phyloP scores from a whole-genome alignment of 2,113 vertebrate species.

The Vombatus ursinus region DNA sequence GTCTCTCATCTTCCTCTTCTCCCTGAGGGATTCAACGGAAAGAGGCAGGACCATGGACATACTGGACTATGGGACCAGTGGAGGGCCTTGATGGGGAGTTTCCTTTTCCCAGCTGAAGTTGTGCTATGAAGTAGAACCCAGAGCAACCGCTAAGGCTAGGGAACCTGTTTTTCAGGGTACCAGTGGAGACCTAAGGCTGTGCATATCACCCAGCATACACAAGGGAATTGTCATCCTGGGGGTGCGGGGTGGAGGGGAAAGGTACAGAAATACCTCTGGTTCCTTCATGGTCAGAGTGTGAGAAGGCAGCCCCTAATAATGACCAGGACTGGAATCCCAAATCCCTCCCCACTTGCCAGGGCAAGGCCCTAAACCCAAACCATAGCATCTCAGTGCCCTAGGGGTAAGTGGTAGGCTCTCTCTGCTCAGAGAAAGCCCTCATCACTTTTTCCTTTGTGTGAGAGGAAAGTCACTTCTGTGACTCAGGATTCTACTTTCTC shows the following conservation, averaged over 20 bases:
- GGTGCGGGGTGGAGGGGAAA: neutral
- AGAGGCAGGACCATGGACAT: neutral
- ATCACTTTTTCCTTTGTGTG: too few species aligned
- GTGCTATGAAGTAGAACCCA: neutral
- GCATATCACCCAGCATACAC: too few species aligned
- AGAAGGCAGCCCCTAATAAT: neutral
- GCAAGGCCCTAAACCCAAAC: neutral
- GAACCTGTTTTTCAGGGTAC: neutral
- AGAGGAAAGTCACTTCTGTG: neutral
- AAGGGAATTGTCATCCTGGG: neutral
- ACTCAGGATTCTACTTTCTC: neutral
- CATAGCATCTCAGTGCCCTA: neutral
- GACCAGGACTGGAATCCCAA: neutral
- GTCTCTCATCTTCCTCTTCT: neutral
- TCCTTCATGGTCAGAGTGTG: neutral
- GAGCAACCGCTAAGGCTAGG: neutral
- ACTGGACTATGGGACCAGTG: neutral
- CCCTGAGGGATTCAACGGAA: neutral
- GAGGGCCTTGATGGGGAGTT: neutral
- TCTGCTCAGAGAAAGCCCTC: neutral
- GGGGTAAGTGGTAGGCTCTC: neutral
- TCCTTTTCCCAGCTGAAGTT: neutral
- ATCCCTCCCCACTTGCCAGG: neutral
- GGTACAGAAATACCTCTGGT: neutral
- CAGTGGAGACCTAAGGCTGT: too few species aligned